phyloP scores from a whole-genome alignment of 2,113 vertebrate genomes.

The Argyrosomus japonicus region DNA sequence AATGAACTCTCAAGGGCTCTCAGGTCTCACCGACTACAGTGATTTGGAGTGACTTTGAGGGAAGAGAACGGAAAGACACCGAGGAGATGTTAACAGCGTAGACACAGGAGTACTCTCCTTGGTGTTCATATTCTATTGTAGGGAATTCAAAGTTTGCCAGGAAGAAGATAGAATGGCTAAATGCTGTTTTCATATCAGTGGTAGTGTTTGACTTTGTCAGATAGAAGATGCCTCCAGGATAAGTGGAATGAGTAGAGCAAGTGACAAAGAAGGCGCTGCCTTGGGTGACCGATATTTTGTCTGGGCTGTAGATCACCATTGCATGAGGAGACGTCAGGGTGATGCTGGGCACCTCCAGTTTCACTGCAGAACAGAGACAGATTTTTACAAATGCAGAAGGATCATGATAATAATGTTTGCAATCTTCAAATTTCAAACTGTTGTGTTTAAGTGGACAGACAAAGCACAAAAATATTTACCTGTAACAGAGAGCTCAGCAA shows the following conservation, averaged over 20 bases:
- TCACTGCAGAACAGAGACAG: conserved; percentile 55
- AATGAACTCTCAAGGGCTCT: not conserved
- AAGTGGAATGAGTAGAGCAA: conserved; percentile 65
- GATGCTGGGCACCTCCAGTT: conserved; percentile 69
- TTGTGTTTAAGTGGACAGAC: not conserved
- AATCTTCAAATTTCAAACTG: not conserved
- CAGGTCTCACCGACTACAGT: conserved; percentile 58
- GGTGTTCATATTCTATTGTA: conserved; percentile 37
- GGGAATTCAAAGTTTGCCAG: conserved; percentile 71
- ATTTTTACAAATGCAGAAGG: not conserved
- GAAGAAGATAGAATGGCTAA: conserved; percentile 62
- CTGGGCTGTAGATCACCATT: conserved; percentile 71
- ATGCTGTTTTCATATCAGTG: not conserved
- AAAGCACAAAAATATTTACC: conserved; percentile 37
- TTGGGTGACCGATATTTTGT: conserved; percentile 53
- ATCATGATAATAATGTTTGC: not conserved
- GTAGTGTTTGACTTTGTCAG: conserved; percentile 42
- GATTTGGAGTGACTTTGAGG: conserved; percentile 69
- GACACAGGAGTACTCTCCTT: conserved; percentile 68
- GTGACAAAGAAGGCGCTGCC: conserved; percentile 70
- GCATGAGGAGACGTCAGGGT: conserved; percentile 63
- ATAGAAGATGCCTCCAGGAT: conserved; percentile 64
- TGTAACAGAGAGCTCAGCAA: conserved; percentile 54
- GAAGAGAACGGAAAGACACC: conserved; percentile 41
- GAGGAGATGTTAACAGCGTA: conserved; percentile 71